phyloP scores from a whole-genome alignment of 2,797 vertebrate species.

The Nannoperca australis region DNA sequence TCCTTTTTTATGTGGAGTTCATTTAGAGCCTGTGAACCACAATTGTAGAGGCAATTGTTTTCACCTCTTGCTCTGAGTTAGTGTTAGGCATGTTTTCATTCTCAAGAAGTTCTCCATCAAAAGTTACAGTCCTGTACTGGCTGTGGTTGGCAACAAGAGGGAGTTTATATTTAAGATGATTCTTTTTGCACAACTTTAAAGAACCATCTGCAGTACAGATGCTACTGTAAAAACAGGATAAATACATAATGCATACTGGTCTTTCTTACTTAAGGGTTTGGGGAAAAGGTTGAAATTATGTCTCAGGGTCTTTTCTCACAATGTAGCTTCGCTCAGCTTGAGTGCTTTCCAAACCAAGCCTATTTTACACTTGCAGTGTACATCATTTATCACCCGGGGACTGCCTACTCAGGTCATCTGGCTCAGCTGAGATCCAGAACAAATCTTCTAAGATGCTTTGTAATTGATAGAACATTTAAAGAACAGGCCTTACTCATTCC shows the following conservation, averaged over 20 bases:
- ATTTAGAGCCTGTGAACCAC: not conserved
- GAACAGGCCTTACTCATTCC: not conserved
- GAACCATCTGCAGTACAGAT: not conserved
- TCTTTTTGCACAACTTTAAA: not conserved
- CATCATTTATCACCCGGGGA: conserved; percentile 39
- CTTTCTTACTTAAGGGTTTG: conserved; percentile 3
- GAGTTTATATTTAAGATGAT: conserved; percentile 23
- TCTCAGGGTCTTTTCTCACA: conserved; percentile 29
- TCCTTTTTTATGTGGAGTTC: not conserved
- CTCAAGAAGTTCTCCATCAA: not conserved
- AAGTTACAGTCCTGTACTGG: not conserved
- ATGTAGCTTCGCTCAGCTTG: conserved; percentile 14
- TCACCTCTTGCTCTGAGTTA: not conserved
- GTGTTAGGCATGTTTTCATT: not conserved
- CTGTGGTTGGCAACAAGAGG: not conserved
- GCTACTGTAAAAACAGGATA: conserved; percentile 3
- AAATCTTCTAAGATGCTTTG: not conserved
- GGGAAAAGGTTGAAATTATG: not conserved
- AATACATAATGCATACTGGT: conserved; percentile 26
- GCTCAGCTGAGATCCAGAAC: conserved; percentile 8
- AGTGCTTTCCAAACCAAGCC: conserved; percentile 18
- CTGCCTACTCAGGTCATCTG: conserved; percentile 7
- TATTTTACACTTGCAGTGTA: not conserved
- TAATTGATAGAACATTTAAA: not conserved
- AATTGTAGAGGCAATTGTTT: not conserved